These are phyloP conservation scores for Atrina japonica DNA, from an alignment of 2,888 invertebrate genomes.

Conservation along the genomic window DNA sequence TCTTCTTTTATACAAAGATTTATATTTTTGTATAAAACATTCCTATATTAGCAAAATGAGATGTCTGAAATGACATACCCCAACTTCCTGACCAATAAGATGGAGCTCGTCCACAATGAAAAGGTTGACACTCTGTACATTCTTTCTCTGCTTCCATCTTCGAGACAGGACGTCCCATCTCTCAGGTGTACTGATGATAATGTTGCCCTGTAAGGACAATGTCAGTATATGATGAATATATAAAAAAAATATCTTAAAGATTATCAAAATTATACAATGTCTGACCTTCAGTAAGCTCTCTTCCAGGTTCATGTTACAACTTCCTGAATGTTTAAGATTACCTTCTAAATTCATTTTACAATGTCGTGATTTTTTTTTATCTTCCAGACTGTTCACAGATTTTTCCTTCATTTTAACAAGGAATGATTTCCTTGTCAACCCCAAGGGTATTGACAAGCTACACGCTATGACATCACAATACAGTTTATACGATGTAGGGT, in stretches of 20 bases:
- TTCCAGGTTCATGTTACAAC: neutral
- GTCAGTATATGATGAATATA: neutral
- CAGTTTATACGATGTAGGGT: too few relatives aligned
- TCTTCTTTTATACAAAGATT: too few relatives aligned
- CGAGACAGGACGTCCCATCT: slow-evolving; percentile 99
- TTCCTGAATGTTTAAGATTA: too few relatives aligned
- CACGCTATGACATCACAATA: too few relatives aligned
- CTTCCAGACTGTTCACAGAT: too few relatives aligned
- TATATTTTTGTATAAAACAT: too few relatives aligned
- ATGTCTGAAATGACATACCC: slow-evolving; percentile 75
- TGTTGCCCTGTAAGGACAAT: slow-evolving; percentile 88
- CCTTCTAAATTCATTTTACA: too few relatives aligned
- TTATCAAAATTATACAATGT: neutral
- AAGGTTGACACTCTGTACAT: slow-evolving; percentile 97
- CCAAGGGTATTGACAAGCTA: too few relatives aligned
- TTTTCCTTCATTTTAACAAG: too few relatives aligned
- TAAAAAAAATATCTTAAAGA: neutral
- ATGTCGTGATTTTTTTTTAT: too few relatives aligned
- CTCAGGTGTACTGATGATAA: slow-evolving; percentile 98
- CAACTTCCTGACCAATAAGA: slow-evolving; percentile 83
- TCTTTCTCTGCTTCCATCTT: slow-evolving; percentile 99
- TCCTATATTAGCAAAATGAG: too few relatives aligned
- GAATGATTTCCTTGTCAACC: too few relatives aligned
- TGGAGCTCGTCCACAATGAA: slow-evolving; percentile 99
- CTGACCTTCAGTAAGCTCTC: neutral